These are phyloP conservation scores for Dufourea novaeangliae DNA, from an alignment of 1,140 invertebrate genomes.

Conservation along the genomic window DNA sequence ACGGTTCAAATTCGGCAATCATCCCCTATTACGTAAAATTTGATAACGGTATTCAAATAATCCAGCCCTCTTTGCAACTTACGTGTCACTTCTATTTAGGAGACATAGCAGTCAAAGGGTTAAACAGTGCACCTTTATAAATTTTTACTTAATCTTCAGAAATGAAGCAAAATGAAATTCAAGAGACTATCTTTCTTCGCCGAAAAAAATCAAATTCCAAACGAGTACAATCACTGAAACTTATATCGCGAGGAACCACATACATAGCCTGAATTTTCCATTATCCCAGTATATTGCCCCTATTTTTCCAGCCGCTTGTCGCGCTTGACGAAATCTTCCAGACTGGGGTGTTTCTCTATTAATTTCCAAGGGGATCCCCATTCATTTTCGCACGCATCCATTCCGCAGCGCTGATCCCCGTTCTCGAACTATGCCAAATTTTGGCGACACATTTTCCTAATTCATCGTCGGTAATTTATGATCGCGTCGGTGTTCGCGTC, in stretches of 20 bases:
- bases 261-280: neutral
- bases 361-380: conserved; percentile 29
- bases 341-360: conserved; percentile 25
- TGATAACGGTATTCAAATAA: no score
- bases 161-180: no score
- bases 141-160: no score
- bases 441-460: conserved; percentile 66
- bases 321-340: conserved; percentile 22
- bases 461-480: conserved; percentile 65
- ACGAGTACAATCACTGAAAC: neutral
- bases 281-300: neutral
- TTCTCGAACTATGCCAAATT: conserved; percentile 56
- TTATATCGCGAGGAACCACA: neutral
- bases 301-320: conserved; percentile 23
- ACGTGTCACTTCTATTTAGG: no score
- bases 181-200: no score
- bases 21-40: no score
- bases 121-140: no score
- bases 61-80: no score
- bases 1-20: no score
- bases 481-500: conserved; percentile 7
- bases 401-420: neutral
- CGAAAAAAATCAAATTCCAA: no score
- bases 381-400: neutral
- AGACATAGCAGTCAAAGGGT: no score